Base-by-base conservation (phyloP, 2,113 vertebrate species). In the Notarius quadriscutis region DNA sequence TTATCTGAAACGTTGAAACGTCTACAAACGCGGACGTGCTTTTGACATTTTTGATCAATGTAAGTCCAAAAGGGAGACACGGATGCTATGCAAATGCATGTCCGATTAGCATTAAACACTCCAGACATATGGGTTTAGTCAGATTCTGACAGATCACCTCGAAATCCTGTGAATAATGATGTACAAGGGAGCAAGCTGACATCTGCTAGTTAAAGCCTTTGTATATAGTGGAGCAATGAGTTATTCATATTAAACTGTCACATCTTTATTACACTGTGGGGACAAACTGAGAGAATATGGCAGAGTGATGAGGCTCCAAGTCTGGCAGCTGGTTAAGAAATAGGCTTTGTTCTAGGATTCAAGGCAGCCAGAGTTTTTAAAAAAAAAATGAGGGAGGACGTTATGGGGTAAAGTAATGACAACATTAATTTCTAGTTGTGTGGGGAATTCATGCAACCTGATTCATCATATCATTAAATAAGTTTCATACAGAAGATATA, bases 241-340 rank as follows among this genome's bases (percentile, higher is more conserved):
- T 27, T 58, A 74, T 60, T 79, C 20, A 48, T 58, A 81, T 86
- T 69, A 81, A 86, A 80, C 8, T 69, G 27, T 86, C 85, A 86
- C 27, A 41, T 34, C 22, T 78, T 86, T 86, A 86, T 86, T 57
- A 86, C 78, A 81, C 62, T 25, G 17, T 15, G 48, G 62, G 62
- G 50, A 81, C 75, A 75, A 75, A 85, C 58, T 50, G 34, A 50
- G 84, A 62, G 71, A 67, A 67, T 11, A 85, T 55, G 2, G 50
- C 15, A 67, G 41, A 25, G 14, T 14, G 22, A 30, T 71, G 77
- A 57, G 34, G 27, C 62, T 81, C 25, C 41, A 12, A 53, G n/a
- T 30, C 78, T 20, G 77, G 71, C 14, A 48, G 48, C 27, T 48
- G 6, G 60, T n/a, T 77, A 51, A 55, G 4, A 79, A 67, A 11